Base-by-base conservation (phyloP, 2,797 vertebrate species). In the Micromesistius poutassou region DNA sequence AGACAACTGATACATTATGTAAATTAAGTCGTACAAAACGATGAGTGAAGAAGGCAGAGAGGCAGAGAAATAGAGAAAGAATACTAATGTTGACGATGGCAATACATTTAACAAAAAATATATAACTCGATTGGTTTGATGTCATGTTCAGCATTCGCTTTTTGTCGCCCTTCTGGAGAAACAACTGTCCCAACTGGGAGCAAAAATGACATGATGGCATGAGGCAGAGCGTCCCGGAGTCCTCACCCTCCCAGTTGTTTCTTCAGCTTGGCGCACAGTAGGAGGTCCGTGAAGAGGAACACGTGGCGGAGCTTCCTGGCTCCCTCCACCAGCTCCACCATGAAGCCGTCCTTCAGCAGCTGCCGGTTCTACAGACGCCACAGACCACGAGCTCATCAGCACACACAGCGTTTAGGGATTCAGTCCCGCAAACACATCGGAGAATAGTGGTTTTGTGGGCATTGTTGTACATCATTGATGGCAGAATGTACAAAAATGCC, bases 261-360 rank as follows among this genome's bases (percentile, higher is more conserved):
- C 94, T 99, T 99, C 78, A 99, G 95, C 88, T 99, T 99, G 92
- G 97, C 96, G 75, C 98, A 99, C 74, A 99, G 96, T 82, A 99
- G 95, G 87, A 99, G 94, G 85, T 99, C 97, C 0, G 96, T 97
- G 87, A 99, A 99, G 80, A 99, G 96, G 88, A 99, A 99, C 87
- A 99, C 94, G 0, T 99, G 98, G 0, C 98, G 95, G 5, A 99
- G 95, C 81, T 99, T 99, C 85, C 98, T 95, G 77, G 96, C 93
- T n/a, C 97, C 97, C 85, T 99, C 98, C 73, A 99, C 97, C 89
- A 99, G 85, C 89, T 99, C 98, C 90, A 99, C 98, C 96, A 99
- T 97, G 93, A 99, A 99, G 79, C 97, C 95, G 94, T 99, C 98
- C 91, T 95, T 98, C 88, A 99, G 93, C 79, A 99, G 96, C 94